Percentiles rank a stretch among this genome's conserved stretches.
These are phyloP conservation scores for Sisyra terminalis DNA, from an alignment of 2,888 invertebrate species.

Conservation along the genomic window DNA sequence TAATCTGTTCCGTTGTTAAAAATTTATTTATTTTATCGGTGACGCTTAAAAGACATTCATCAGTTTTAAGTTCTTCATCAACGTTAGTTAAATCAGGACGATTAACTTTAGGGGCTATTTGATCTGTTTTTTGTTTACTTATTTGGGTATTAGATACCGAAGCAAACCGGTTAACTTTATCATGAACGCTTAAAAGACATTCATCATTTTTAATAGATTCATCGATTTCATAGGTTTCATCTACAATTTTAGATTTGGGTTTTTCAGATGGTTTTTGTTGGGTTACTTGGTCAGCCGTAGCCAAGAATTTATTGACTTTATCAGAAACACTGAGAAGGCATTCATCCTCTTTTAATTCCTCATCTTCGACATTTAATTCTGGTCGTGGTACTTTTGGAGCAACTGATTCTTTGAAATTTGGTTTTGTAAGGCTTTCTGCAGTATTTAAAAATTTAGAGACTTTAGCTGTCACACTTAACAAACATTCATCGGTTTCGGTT, in stretches of 20 bases:
- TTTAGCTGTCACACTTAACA: slow-evolving; percentile 39
- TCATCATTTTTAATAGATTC: slow-evolving; percentile 29
- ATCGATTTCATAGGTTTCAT: slow-evolving; percentile 14
- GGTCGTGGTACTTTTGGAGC: slow-evolving; percentile 25
- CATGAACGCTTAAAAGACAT: slow-evolving; percentile 42
- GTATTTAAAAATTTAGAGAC: slow-evolving; percentile 32
- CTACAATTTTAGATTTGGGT: slow-evolving; percentile 10
- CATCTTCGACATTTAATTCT: slow-evolving; percentile 35
- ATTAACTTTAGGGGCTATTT: slow-evolving; percentile 22
- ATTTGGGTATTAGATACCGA: slow-evolving; percentile 41
- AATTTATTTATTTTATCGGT: slow-evolving; percentile 49
- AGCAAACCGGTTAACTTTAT: slow-evolving; percentile 45
- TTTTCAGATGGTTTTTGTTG: slow-evolving; percentile 11
- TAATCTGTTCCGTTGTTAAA: slow-evolving; percentile 39
- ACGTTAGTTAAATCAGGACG: slow-evolving; percentile 31
- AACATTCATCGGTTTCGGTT: slow-evolving; percentile 31
- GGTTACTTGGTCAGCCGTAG: slow-evolving; percentile 26
- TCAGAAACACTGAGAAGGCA: slow-evolving; percentile 49
- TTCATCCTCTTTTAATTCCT: slow-evolving; percentile 39
- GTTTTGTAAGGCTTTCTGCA: slow-evolving; percentile 22
- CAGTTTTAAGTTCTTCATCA: slow-evolving; percentile 23
- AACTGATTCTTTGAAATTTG: slow-evolving; percentile 20
- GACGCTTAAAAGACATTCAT: slow-evolving; percentile 40
- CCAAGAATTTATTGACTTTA: slow-evolving; percentile 51
- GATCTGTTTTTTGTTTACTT: slow-evolving; percentile 22